Evolutionary conservation across 2,888 invertebrate species (phyloP).

Genomic region (Calameuta filiformis): DNA sequence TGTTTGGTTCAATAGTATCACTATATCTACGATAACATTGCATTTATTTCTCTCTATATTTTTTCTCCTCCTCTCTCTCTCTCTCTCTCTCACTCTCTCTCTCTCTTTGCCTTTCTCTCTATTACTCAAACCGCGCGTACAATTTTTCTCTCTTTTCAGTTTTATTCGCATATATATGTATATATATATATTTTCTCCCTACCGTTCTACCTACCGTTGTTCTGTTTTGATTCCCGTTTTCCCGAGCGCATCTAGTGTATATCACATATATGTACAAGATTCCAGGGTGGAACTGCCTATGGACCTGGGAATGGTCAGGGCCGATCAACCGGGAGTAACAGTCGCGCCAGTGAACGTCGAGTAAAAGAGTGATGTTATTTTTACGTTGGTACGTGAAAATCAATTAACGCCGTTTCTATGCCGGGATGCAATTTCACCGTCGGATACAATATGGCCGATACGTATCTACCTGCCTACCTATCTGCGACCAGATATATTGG

Average conservation of each 20-base stretch:
- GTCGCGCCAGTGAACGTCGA: background rate
- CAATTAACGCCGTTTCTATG: background rate
- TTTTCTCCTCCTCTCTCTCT: background rate
- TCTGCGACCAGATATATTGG: background rate
- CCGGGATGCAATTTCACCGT: background rate
- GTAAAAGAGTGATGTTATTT: background rate
- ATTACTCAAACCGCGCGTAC: background rate
- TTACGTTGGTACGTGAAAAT: slow-evolving; percentile 1
- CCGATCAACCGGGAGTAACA: background rate
- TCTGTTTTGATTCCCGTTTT: background rate
- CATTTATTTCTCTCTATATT: background rate
- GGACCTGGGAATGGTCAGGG: background rate
- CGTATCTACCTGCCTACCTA: slow-evolving; percentile 7
- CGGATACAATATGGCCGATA: slow-evolving; percentile 2
- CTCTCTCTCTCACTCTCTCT: background rate
- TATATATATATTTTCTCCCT: background rate
- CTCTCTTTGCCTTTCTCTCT: background rate
- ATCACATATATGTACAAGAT: background rate
- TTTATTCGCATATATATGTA: background rate
- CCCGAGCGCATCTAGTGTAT: background rate
- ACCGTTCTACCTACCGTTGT: no score
- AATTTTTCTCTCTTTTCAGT: background rate
- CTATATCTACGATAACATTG: background rate
- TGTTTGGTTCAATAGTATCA: background rate
- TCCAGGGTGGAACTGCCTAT: background rate